Evolutionary conservation across 2,888 invertebrate species (phyloP), one percentile per base, ranked within the genome.

Genomic region (Plebejus melissa): DNA sequence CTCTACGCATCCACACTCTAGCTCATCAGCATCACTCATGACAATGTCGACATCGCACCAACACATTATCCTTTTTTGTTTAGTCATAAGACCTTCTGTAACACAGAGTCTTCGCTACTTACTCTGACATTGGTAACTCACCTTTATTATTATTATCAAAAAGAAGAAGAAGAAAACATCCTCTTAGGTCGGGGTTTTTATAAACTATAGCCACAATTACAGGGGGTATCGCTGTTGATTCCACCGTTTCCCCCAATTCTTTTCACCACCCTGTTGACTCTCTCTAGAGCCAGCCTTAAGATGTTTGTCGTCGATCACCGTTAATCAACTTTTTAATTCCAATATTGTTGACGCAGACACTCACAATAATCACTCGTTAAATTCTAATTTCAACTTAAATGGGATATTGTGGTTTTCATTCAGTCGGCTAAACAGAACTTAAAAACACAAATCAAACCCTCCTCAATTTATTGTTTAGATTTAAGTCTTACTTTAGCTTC

Each of bases 301-400:
- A 81, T 84, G 86, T 87, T 88, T 88, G 83, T 83, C 79, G 75
- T 79, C 86, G 84, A 87, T 88, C 81, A 81, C 77, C 81, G 81
- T 84, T 86, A 86, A 87, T 87, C 85, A 84, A 87, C 83, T 86
- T 88, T 89, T 88, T 87, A 87, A 89, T 86, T 81, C 83, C 81
- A 85, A 86, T 84, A 85, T 82, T 81, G 81, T 77, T 77, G 78
- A 79, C 80, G 32, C 71, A 70, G 70, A 54, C 57, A 54, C 57
- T 75, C 58, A 46, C 77, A 75, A 22, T 69, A 72, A 28, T 54
- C 54, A 16, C 54, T 54, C 72, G 72, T 72, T 72, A 13, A 72
- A 72, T 75, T 75, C 75, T 75, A 54, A 75, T 54, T 70, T 46
- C 46, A 54, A 54, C 46, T 54, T 70, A 71, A 71, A 71, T 72